These are phyloP conservation scores for Thalassarche chlororhynchos DNA, from an alignment of 2,113 vertebrate species.

Conservation along the genomic window DNA sequence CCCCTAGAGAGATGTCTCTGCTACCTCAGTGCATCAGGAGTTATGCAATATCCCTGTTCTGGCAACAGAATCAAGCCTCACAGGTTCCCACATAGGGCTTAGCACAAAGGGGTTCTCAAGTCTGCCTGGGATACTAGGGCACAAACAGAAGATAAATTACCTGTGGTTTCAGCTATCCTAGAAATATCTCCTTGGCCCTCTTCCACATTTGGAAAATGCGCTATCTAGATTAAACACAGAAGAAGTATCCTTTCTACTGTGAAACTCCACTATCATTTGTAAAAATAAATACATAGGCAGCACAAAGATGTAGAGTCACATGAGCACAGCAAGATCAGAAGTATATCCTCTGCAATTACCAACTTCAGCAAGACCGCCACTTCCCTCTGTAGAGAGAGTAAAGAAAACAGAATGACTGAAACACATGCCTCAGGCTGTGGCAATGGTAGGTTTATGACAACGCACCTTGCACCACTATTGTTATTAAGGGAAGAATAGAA, in stretches of 20 bases:
- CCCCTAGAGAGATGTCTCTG: neutral
- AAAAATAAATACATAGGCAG: neutral
- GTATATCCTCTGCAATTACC: neutral
- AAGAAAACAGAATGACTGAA: neutral
- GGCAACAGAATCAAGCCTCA: neutral
- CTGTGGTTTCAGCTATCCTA: neutral
- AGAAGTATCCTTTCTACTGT: neutral
- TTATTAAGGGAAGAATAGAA: neutral
- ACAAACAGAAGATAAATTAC: neutral
- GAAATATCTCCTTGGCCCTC: neutral
- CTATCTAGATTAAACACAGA: neutral
- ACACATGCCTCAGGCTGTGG: neutral
- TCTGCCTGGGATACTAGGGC: neutral
- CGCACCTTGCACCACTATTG: neutral
- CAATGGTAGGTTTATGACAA: neutral
- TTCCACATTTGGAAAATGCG: neutral
- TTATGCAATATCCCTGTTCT: neutral
- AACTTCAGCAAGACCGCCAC: neutral
- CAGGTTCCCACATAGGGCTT: neutral
- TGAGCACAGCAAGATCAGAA: neutral
- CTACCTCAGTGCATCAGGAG: neutral
- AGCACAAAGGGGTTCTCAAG: neutral
- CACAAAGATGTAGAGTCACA: neutral
- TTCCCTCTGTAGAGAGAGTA: neutral
- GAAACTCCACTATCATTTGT: neutral